Evolutionary conservation across 2,888 invertebrate species (phyloP).

Genomic region (Mythimna loreyi): DNA sequence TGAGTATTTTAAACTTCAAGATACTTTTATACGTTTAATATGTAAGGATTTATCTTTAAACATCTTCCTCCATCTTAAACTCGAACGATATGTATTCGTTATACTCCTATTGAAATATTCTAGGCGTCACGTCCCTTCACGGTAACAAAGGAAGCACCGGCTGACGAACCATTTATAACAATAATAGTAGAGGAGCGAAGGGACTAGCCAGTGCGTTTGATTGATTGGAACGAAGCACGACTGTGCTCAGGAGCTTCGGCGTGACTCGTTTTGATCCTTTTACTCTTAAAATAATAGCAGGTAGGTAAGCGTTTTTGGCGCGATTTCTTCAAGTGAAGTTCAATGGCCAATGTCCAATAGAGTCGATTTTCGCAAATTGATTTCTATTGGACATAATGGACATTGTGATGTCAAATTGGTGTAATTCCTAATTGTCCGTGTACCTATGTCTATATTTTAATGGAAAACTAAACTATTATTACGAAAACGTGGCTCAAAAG

Average conservation of each 20-base stretch:
- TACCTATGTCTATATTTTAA: too few relatives aligned
- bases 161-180: constrained; percentile 56
- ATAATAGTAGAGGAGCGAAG: constrained; percentile 47
- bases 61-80: neutral
- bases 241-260: constrained; percentile 30
- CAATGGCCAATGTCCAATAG: too few relatives aligned
- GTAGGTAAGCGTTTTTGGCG: too few relatives aligned
- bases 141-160: constrained; percentile 49
- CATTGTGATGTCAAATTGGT: too few relatives aligned
- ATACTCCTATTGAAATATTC: constrained; percentile 41
- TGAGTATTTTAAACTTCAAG: too few relatives aligned
- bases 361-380: too few relatives aligned
- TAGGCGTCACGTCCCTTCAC: constrained; percentile 46
- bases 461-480: too few relatives aligned
- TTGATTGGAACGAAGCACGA: constrained; percentile 67
- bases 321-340: too few relatives aligned
- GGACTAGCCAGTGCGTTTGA: constrained; percentile 65
- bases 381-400: too few relatives aligned
- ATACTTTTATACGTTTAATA: too few relatives aligned
- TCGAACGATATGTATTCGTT: constrained; percentile 28
- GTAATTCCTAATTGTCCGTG: too few relatives aligned
- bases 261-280: constrained; percentile 8
- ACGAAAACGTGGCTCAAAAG: too few relatives aligned
- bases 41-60: neutral
- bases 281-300: neutral